A percentile compares a stretch with the other conserved stretches of the same genome.
phyloP scores from a whole-genome alignment of 2,113 vertebrate species.

The Malurus alboscapulatus region DNA sequence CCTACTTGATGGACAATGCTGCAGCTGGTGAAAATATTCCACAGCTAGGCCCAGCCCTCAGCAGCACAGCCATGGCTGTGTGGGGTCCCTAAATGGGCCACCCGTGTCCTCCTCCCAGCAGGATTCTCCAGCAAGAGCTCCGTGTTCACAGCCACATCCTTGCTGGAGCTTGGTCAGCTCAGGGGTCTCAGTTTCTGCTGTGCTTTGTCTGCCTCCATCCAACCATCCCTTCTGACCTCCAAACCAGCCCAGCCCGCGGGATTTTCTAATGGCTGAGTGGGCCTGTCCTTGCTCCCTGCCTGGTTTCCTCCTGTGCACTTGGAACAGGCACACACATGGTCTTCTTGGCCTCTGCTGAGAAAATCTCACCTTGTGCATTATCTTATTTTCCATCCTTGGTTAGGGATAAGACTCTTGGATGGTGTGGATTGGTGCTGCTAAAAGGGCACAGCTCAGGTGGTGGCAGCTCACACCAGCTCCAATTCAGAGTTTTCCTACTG shows the following conservation, averaged over 20 bases:
- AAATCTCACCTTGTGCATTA: neutral
- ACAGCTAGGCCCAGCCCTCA: neutral
- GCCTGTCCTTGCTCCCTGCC: neutral
- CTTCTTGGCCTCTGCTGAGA: neutral
- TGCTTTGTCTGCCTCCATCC: neutral
- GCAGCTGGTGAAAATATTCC: neutral
- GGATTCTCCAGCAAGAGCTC: neutral
- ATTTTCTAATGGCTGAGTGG: neutral
- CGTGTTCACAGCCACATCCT: rapidly evolving
- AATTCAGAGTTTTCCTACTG: neutral
- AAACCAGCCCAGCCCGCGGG: rapidly evolving
- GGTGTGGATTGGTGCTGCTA: neutral
- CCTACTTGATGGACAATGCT: neutral
- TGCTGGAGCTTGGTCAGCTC: neutral
- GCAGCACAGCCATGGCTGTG: neutral
- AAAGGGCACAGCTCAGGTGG: neutral
- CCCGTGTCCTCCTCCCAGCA: rapidly evolving
- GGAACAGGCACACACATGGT: rapidly evolving
- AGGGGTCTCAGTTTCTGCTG: neutral
- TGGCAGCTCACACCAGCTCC: neutral
- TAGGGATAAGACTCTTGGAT: neutral
- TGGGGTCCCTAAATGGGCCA: neutral
- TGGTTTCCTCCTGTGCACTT: neutral
- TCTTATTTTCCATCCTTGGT: neutral
- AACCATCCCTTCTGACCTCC: neutral